These are phyloP conservation scores for Drosophila kikkawai DNA, from an alignment of 1,140 invertebrate species.

Conservation along the genomic window DNA sequence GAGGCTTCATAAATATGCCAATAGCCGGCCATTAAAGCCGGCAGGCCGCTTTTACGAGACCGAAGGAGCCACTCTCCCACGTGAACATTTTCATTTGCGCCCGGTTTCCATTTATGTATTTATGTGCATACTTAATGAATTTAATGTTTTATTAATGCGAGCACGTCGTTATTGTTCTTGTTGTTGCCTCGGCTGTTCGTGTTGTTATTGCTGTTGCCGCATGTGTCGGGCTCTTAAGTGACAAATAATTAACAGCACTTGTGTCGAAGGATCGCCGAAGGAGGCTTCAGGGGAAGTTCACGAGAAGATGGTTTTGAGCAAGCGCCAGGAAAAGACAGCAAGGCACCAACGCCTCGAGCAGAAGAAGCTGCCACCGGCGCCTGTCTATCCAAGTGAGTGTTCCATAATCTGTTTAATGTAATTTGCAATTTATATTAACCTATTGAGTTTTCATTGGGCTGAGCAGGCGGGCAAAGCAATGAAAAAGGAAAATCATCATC, in stretches of 20 bases:
- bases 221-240: conserved; percentile 75
- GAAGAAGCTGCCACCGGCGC: background rate
- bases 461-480: conserved; percentile 7
- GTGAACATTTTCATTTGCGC: conserved; percentile 48
- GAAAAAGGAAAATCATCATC: conserved; percentile 12
- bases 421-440: conserved; percentile 83
- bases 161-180: conserved; percentile 47
- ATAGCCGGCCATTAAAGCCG: conserved; percentile 69
- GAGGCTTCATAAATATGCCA: conserved; percentile 72
- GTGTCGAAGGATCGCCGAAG: conserved; percentile 43
- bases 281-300: background rate
- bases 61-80: conserved; percentile 15
- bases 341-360: background rate
- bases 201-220: conserved; percentile 41
- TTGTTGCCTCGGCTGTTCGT: conserved; percentile 9
- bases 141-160: conserved; percentile 79
- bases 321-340: conserved; percentile 4
- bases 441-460: conserved; percentile 73
- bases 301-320: conserved; percentile 1
- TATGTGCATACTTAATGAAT: conserved; percentile 80
- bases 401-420: conserved; percentile 80
- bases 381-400: conserved; percentile 22
- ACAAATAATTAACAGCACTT: conserved; percentile 83
- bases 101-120: conserved; percentile 70
- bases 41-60: conserved; percentile 42